Percentiles rank a stretch among this genome's conserved stretches.
Evolutionary conservation across 2,113 vertebrate species (phyloP).

Genomic region (Siphamia tubifer): DNA sequence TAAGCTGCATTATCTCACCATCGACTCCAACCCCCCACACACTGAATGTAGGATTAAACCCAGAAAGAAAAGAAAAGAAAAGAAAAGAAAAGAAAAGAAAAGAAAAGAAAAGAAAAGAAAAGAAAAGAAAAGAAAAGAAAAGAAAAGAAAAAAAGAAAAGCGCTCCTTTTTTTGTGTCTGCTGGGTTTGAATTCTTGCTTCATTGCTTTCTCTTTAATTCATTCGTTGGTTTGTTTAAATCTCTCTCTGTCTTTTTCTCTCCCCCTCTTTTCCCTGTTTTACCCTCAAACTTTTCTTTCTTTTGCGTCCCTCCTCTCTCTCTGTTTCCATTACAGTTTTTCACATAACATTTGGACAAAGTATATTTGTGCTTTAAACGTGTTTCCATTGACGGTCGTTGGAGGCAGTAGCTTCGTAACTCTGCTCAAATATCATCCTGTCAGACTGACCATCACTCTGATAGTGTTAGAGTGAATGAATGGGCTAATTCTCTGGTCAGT

Average conservation of each 20-base stretch:
- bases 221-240: constrained; percentile 52
- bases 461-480: too few relatives aligned
- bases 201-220: constrained; percentile 48
- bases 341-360: too few relatives aligned
- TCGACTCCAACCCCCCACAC: constrained; percentile 33
- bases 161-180: constrained; percentile 18
- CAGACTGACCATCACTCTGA: too few relatives aligned
- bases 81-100: constrained; percentile 7
- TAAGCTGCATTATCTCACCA: constrained; percentile 36
- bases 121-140: too few relatives aligned
- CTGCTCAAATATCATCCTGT: too few relatives aligned
- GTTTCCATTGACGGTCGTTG: too few relatives aligned
- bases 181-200: constrained; percentile 23
- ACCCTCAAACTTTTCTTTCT: constrained; percentile 27
- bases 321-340: too few relatives aligned
- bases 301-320: constrained; percentile 36
- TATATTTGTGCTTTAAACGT: too few relatives aligned
- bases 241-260: constrained; percentile 5
- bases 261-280: not conserved
- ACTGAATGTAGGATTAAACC: constrained; percentile 39
- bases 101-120: constrained; percentile 12
- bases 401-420: too few relatives aligned
- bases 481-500: too few relatives aligned
- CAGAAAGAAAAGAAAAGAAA: too few relatives aligned
- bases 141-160: constrained; percentile 7